Percentiles rank a stretch among this genome's conserved stretches.
Conservation (phyloP, 2,113 vertebrate genomes). For the Microcebus jonahi region DNA sequence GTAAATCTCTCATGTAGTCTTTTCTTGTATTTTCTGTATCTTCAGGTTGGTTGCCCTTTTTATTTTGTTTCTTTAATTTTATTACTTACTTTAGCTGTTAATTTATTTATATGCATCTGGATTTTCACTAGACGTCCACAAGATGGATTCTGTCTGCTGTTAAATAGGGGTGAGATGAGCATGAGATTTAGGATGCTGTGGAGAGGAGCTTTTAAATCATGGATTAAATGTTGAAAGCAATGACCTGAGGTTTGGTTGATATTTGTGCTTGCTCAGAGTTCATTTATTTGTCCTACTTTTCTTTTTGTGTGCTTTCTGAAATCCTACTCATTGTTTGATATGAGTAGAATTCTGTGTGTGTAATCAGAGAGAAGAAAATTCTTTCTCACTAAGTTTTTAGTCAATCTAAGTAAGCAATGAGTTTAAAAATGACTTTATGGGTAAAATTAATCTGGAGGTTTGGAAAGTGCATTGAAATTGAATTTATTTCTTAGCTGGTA, state of each 20-base stretch:
- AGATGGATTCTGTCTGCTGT: background rate
- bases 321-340: background rate
- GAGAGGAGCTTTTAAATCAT: background rate
- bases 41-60: background rate
- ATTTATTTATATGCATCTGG: background rate
- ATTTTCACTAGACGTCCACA: conserved; percentile 27
- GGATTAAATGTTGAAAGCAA: conserved; percentile 13
- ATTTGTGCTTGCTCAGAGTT: background rate
- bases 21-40: background rate
- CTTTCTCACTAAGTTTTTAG: conserved; percentile 23
- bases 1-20: background rate
- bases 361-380: conserved; percentile 40
- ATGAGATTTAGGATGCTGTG: background rate
- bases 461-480: conserved; percentile 6
- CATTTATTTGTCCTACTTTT: conserved; percentile 26
- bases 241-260: background rate
- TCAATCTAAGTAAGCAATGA: conserved; percentile 44
- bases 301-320: conserved; percentile 48
- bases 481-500: conserved; percentile 55
- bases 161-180: background rate
- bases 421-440: conserved; percentile 49
- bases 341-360: background rate
- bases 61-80: conserved; percentile 47
- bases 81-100: background rate
- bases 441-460: conserved; percentile 51